phyloP scores from a whole-genome alignment of 1,140 invertebrate genomes.

The Centruroides sculpturatus region DNA sequence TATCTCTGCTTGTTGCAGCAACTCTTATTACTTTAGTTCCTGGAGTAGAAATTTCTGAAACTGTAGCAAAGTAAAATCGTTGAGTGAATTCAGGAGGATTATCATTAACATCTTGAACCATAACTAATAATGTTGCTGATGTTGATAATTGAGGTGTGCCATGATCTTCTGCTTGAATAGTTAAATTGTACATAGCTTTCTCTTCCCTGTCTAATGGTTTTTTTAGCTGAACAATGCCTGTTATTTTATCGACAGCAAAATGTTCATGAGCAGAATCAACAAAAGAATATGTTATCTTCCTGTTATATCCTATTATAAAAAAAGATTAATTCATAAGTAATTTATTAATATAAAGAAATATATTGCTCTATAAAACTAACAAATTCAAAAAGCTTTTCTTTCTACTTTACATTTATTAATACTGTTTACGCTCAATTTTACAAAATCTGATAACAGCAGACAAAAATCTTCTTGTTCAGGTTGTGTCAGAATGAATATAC shows the following conservation, averaged over 20 bases:
- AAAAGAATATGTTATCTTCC: slow-evolving; percentile 12
- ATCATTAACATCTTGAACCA: slow-evolving; percentile 69
- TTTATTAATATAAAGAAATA: no score
- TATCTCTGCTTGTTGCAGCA: slow-evolving; percentile 65
- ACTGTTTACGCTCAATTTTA: no score
- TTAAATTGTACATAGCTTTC: slow-evolving; percentile 63
- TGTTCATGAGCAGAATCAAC: slow-evolving; percentile 7
- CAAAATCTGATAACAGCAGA: no score
- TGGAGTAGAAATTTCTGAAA: slow-evolving; percentile 51
- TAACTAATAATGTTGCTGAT: slow-evolving; percentile 43
- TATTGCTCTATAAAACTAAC: no score
- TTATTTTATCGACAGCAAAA: slow-evolving; percentile 18
- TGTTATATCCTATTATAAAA: slow-evolving; percentile 1
- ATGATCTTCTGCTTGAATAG: slow-evolving; percentile 59
- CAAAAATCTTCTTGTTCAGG: no score
- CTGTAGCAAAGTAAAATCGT: slow-evolving; percentile 51
- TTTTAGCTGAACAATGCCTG: slow-evolving; percentile 62
- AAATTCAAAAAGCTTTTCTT: no score
- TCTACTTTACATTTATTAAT: no score
- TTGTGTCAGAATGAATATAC: no score
- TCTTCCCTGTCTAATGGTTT: slow-evolving; percentile 74
- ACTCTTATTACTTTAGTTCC: slow-evolving; percentile 64
- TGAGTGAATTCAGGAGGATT: slow-evolving; percentile 82
- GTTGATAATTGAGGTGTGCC: slow-evolving; percentile 51
- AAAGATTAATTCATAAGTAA: no score